These are phyloP conservation scores for Pollenia griseotomentosa DNA, from an alignment of 2,888 invertebrate species.

Conservation along the genomic window DNA sequence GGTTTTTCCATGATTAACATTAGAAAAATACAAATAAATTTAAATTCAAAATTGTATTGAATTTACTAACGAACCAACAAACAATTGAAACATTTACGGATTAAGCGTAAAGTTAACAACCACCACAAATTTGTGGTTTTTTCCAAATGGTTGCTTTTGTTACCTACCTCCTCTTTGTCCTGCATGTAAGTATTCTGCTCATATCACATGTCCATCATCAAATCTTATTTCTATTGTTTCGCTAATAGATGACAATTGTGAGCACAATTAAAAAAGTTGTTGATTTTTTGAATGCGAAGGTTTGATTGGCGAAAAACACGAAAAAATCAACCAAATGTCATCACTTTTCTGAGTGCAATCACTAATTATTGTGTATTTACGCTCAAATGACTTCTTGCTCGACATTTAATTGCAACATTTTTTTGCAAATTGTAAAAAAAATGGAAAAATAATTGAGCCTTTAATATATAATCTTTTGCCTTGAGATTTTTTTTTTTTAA, in stretches of 20 bases:
- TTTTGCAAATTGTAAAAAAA: constrained; percentile 9
- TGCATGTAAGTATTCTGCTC: constrained; percentile 10
- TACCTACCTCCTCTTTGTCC: constrained; percentile 2
- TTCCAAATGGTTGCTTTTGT: neutral
- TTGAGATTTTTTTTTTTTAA: neutral
- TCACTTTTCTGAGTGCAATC: constrained; percentile 64
- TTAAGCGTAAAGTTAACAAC: constrained; percentile 64
- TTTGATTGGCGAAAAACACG: constrained; percentile 22
- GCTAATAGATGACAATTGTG: constrained; percentile 31
- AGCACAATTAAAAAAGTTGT: constrained; percentile 61
- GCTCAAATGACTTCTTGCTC: constrained; percentile 57
- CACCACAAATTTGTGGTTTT: constrained; percentile 54
- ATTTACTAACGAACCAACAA: constrained; percentile 71
- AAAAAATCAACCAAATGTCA: constrained; percentile 70
- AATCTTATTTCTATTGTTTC: constrained; percentile 58
- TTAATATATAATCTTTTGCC: constrained; percentile 10
- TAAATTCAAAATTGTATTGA: constrained; percentile 67
- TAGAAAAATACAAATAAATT: constrained; percentile 44
- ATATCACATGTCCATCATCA: constrained; percentile 66
- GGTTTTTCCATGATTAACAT: constrained; percentile 21
- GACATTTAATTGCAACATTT: constrained; percentile 62
- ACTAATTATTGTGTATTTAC: constrained; percentile 67
- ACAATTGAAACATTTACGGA: constrained; percentile 60
- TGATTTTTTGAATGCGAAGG: constrained; percentile 55
- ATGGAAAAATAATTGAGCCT: constrained; percentile 38